Base-by-base conservation (phyloP, 2,113 vertebrate genomes). In the Sciurus niger region DNA sequence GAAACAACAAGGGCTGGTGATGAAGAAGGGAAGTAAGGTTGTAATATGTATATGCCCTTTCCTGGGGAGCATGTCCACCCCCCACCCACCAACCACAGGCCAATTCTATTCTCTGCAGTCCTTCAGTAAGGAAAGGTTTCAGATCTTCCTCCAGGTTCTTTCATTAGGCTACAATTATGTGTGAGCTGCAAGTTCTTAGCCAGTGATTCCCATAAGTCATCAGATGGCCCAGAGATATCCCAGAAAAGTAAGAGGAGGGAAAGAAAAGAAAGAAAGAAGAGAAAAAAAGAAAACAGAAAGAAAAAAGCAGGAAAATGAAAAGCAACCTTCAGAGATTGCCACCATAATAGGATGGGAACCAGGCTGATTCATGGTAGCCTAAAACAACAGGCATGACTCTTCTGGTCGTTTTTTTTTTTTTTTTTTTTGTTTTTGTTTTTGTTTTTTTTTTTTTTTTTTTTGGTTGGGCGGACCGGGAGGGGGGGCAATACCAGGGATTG, bases 111-210 rank as follows among this genome's bases (percentile, higher is more conserved):
- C 40, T 80, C 85, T 46, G 18, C 25, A 95, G 40, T 40, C 55
- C 63, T 89, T 83, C 24, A 24, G 32, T 68, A 80, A 63, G 48
- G 68, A 65, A 82, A 65, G 55, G 10, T 77, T 89, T 55, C 67
- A 86, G 14, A 22, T 24, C 37, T 53, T 40, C 24, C 37, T 65
- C 37, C 25, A 48, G 4, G 2, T 84, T 51, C 43, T 90, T 83
- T 97, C 46, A 79, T 77, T 79, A 58, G 90, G 55, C 58, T 40
- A 48, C 9, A 17, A 77, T 34, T 60, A 48, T 74, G 20, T 83
- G 79, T 37, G n/a, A 16, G 80, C 37, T 58, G 32, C 84, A 46
- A 89, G 60, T 90, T 90, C 74, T 90, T 93, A 84, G 16, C 74
- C 74, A 89, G 84, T 48, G 58, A 93, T 90, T 94, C 48, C 32